Evolutionary conservation across 2,113 vertebrate species (phyloP).

Genomic region (Aix galericulata): DNA sequence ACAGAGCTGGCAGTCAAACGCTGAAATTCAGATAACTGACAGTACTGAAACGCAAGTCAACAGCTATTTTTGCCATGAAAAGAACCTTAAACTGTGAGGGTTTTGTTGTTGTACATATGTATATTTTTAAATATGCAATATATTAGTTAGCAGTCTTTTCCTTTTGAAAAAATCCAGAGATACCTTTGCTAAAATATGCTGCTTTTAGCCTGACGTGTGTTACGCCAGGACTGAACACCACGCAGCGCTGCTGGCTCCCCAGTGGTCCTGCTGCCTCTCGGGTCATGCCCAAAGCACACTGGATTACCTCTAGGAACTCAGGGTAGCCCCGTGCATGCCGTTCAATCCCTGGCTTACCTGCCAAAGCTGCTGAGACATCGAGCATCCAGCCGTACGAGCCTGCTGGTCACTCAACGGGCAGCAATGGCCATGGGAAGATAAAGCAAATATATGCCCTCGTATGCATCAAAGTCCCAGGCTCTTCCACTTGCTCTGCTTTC

Average conservation of each 20-base stretch:
- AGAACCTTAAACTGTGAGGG: neutral
- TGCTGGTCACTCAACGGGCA: rapidly evolving
- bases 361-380: neutral
- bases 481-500: neutral
- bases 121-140: neutral
- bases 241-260: neutral
- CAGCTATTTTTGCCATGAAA: neutral
- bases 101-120: too few relatives aligned
- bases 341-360: neutral
- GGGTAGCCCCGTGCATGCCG: neutral
- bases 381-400: neutral
- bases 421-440: neutral
- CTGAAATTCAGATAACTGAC: neutral
- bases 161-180: neutral
- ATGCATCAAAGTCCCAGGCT: rapidly evolving
- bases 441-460: neutral
- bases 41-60: neutral
- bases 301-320: neutral
- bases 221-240: rapidly evolving
- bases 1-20: neutral
- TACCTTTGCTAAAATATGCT: neutral
- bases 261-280: rapidly evolving
- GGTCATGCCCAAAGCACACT: rapidly evolving
- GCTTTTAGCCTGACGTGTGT: neutral
- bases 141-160: neutral